phyloP scores from a whole-genome alignment of 2,797 vertebrate species.

The Pseudomugil tenellus region DNA sequence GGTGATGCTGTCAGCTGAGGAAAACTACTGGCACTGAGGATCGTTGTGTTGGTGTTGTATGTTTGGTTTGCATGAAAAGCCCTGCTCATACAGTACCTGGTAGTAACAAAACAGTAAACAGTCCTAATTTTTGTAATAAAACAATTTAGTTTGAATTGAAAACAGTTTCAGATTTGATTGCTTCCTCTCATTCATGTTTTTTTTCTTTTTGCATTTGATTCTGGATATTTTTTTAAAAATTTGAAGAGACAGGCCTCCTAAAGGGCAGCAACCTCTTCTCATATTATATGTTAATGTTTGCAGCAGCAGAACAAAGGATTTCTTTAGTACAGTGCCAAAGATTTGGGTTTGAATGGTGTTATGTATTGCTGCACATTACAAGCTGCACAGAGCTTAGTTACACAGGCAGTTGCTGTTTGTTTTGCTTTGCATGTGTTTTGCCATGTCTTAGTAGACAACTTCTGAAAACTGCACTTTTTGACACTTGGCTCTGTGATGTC shows the following conservation, averaged over 20 bases:
- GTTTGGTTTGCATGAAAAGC: neutral
- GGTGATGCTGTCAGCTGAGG: neutral
- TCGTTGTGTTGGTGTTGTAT: neutral
- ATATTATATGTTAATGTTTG: conserved; percentile 8
- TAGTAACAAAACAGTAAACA: neutral
- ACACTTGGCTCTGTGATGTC: no score
- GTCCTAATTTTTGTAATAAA: no score
- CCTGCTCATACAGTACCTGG: neutral
- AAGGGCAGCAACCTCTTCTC: neutral
- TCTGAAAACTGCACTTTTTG: no score
- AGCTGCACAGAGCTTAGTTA: no score
- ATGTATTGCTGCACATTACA: neutral
- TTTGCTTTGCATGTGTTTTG: neutral
- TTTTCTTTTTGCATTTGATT: neutral
- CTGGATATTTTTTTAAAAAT: neutral
- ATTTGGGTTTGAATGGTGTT: neutral
- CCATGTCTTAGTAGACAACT: no score
- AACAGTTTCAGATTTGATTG: neutral
- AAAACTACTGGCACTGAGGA: neutral
- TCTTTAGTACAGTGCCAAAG: neutral
- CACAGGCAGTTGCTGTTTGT: neutral
- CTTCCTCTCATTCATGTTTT: neutral
- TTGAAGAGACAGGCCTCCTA: neutral
- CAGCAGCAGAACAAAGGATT: conserved; percentile 6
- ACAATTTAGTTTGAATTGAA: neutral